phyloP scores from a whole-genome alignment of 2,888 invertebrate genomes.

The Trisateles emortualis region DNA sequence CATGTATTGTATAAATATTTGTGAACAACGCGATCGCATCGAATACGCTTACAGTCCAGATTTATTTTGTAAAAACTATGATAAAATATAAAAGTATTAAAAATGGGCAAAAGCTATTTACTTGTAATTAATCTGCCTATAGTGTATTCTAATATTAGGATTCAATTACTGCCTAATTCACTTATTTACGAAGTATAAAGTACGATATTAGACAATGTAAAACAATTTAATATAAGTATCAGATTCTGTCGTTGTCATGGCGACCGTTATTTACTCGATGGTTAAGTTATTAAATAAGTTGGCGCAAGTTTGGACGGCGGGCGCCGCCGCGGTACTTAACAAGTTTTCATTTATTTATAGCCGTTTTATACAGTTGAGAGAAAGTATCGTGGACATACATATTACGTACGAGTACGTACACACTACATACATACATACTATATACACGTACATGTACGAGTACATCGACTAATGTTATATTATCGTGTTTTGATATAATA shows the following conservation, averaged over 20 bases:
- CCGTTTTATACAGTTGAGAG: constrained; percentile 64
- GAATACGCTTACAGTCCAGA: too few relatives aligned
- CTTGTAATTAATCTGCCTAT: too few relatives aligned
- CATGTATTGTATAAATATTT: background rate
- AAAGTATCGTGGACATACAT: constrained; percentile 53
- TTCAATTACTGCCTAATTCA: background rate
- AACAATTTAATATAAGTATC: constrained; percentile 49
- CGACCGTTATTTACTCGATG: constrained; percentile 51
- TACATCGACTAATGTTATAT: too few relatives aligned
- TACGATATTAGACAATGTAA: constrained; percentile 16
- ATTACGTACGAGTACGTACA: too few relatives aligned
- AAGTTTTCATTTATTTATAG: constrained; percentile 70
- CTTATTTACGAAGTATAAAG: background rate
- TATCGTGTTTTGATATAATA: too few relatives aligned
- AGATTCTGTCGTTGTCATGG: constrained; percentile 44
- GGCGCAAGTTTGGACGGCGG: constrained; percentile 41
- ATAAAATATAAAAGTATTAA: too few relatives aligned
- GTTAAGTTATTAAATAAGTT: constrained; percentile 72
- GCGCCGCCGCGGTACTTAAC: constrained; percentile 42
- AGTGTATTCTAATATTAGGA: too few relatives aligned
- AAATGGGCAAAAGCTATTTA: too few relatives aligned
- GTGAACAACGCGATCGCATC: background rate
- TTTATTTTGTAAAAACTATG: too few relatives aligned
- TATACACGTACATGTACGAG: too few relatives aligned
- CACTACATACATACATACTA: too few relatives aligned